Conservation (phyloP, 2,888 invertebrate genomes). For the Polymixis lichenea region DNA sequence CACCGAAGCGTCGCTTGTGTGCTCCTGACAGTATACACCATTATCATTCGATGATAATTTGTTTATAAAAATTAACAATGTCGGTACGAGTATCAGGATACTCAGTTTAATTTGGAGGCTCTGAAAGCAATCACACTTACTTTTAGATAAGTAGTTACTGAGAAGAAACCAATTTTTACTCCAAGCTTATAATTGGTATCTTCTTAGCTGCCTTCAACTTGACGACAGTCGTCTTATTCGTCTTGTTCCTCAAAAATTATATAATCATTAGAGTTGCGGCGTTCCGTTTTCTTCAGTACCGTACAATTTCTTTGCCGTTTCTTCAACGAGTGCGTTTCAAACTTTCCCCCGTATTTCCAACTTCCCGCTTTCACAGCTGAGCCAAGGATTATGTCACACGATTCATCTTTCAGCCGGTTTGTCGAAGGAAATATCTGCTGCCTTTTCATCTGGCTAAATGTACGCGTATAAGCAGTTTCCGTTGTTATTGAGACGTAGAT, state of each 20-base stretch:
- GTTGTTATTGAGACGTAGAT: conserved; percentile 61
- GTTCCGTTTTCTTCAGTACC: conserved; percentile 1
- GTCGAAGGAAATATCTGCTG: conserved; percentile 76
- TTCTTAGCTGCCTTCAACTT: too few species aligned
- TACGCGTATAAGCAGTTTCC: conserved; percentile 67
- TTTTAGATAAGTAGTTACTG: too few species aligned
- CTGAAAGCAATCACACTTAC: background rate
- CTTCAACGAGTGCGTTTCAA: conserved; percentile 29
- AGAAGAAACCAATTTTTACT: too few species aligned
- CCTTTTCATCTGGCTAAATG: conserved; percentile 74
- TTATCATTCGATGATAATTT: background rate
- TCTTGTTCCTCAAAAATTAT: background rate
- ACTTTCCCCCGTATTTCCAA: conserved; percentile 53
- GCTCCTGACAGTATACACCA: background rate
- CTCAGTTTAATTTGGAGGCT: background rate
- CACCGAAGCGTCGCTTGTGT: conserved; percentile 42
- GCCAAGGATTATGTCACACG: conserved; percentile 72
- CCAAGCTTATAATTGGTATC: too few species aligned
- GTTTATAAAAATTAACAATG: background rate
- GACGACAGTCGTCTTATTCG: too few species aligned
- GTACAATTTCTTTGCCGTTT: background rate
- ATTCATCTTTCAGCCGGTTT: conserved; percentile 78
- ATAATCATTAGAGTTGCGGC: background rate
- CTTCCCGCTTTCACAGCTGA: conserved; percentile 53
- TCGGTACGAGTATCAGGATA: too few species aligned